Evolutionary conservation across 2,888 invertebrate genomes (phyloP).

Genomic region (Sturmia bella): DNA sequence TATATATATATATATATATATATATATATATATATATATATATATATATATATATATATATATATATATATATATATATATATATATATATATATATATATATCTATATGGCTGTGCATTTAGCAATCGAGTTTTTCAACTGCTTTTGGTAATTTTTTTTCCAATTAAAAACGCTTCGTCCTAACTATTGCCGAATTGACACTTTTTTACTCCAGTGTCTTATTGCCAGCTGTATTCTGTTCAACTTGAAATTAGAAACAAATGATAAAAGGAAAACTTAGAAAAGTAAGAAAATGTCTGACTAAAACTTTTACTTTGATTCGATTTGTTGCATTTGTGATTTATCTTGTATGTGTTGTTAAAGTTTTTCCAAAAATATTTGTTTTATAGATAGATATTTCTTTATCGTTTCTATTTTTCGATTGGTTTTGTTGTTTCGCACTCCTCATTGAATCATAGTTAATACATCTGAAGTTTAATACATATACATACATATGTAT

Average conservation of each 20-base stretch:
- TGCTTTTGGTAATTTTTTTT: no score
- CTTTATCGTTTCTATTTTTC: constrained; percentile 26
- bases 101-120: background rate
- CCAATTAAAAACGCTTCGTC: no score
- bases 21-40: background rate
- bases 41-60: background rate
- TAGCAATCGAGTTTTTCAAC: no score
- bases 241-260: constrained; percentile 40
- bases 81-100: background rate
- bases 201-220: no score
- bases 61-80: background rate
- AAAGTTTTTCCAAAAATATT: constrained; percentile 69
- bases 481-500: no score
- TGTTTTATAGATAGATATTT: constrained; percentile 67
- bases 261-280: background rate
- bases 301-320: constrained; percentile 69
- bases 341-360: constrained; percentile 71
- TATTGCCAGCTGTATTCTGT: constrained; percentile 42
- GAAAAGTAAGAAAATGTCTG: constrained; percentile 10
- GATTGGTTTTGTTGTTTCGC: no score
- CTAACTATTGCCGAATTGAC: no score
- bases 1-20: background rate
- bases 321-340: constrained; percentile 73
- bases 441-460: no score
- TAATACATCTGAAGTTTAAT: no score